These are phyloP conservation scores for Uropetala carovei DNA, from an alignment of 2,888 invertebrate species.

Conservation along the genomic window DNA sequence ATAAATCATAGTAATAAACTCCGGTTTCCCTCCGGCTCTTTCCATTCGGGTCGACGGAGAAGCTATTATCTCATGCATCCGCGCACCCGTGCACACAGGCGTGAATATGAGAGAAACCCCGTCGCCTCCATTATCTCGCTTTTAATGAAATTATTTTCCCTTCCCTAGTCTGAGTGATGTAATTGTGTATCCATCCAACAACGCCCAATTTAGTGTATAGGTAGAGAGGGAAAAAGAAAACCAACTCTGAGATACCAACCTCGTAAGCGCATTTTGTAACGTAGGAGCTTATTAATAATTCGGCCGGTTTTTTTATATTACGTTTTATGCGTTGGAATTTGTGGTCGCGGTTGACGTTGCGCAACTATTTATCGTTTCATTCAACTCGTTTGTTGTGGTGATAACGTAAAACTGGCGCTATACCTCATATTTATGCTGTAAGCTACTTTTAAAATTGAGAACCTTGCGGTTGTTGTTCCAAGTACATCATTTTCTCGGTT, in stretches of 20 bases:
- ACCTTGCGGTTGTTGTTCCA: too few relatives aligned
- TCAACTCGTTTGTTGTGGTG: too few relatives aligned
- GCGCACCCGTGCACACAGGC: not conserved
- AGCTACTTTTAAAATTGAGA: too few relatives aligned
- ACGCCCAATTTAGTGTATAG: not conserved
- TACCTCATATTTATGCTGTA: too few relatives aligned
- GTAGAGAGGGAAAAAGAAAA: not conserved
- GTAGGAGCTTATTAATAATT: too few relatives aligned
- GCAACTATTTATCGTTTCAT: too few relatives aligned
- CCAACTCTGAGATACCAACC: not conserved
- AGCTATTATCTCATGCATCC: not conserved
- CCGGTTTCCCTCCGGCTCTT: not conserved
- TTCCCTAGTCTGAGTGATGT: not conserved
- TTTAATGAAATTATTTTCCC: constrained; percentile 17
- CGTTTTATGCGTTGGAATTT: too few relatives aligned
- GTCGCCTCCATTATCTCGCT: not conserved
- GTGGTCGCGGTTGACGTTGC: too few relatives aligned
- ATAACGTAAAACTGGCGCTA: too few relatives aligned
- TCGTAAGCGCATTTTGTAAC: too few relatives aligned
- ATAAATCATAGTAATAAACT: not conserved
- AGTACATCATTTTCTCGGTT: too few relatives aligned
- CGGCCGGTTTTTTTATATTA: too few relatives aligned
- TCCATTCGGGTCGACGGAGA: not conserved
- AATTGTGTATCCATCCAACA: not conserved
- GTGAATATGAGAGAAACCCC: not conserved